Evolutionary conservation across 2,113 vertebrate species (phyloP), one percentile per base, ranked within the genome.

Genomic region (Buteo buteo): DNA sequence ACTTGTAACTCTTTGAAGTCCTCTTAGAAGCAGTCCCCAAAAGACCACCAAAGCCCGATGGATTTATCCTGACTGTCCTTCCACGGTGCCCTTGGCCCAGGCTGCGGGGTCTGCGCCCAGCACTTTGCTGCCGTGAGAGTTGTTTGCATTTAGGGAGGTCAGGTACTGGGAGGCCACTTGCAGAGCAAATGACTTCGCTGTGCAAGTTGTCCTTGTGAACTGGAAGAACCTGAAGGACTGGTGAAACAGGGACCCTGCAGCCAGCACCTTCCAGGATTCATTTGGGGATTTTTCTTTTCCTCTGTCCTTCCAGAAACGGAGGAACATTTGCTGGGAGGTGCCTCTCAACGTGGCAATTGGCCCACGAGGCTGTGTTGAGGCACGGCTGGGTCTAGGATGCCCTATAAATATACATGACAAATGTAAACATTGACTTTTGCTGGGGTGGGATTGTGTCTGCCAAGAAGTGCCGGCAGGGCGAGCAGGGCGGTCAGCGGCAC

Each of bases 171-270:
- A 91, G 84, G 76, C 55, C 78, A 42, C 74, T 50, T 6, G 72
- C 74, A 76, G 62, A 82, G 55, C 64, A 47, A 80, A 71, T 34
- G 71, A 79, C 64, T 91, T 74, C 11, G 26, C 89, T 34, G 67
- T 74, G 93, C 70, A 38, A 47, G 2, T 93, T 81, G 65, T 80
- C 66, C 76, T 36, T 0, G 3, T 31, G 69, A 90, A 82, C 83
- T 82, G 91, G 95, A 92, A 94, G 86, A 96, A 95, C 92, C 76
- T 84, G 96, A 49, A 94, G 88, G 86, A 57, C 94, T n/a, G 86
- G 94, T 80, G 86, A 47, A 73, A 77, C 22, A 4, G 78, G 69
- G 81, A 93, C 85, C 89, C 91, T 66, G 79, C 84, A 77, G n/a
- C 80, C 74, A 62, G 52, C 55, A 80, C 61, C 85, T 45, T 55